Base-by-base conservation (phyloP, 2,113 vertebrate genomes). In the Petaurus breviceps region DNA sequence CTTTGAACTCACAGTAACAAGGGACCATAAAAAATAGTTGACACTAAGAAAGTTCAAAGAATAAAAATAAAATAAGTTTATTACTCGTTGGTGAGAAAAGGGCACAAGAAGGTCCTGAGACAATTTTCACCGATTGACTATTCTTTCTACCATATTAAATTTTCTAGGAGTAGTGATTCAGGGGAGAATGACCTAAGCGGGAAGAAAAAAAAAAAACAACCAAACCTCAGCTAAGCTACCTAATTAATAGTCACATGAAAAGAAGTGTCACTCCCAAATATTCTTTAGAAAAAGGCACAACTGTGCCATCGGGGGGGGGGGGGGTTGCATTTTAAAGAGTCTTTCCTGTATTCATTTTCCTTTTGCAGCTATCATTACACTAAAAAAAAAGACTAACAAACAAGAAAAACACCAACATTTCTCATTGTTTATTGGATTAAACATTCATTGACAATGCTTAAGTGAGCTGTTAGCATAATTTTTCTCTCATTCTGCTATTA, bases 261-360 rank as follows among this genome's bases (percentile, higher is more conserved):
- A 54, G 91, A 95, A 90, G 91, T 47, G 94, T 91, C 26, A 51
- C 91, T n/a, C 50, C 37, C 77, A 96, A 97, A 92, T 91, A 92
- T 84, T 96, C 95, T 96, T 97, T 25, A 96, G 90, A 49, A 95
- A 96, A 96, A 89, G 37, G 9, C 90, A 96, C 14, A 57, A 49
- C 52, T 16, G 10, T 94, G 50, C 94, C 89, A 95, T 95, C 94
- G 92, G 31, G 31, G n/a, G 94, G 96, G 84, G 93, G 92, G 31
- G 31, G n/a, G 94, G 96, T 61, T 94, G 43, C 23, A 55, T 11
- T 92, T 95, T 92, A 8, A 96, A 94, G 52, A 96, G 93, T 95
- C 91, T 94, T 14, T 3, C 37, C 25, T 55, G 23, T 4, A 2
- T 96, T 94, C 91, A 54, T 96, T 14, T 0, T 92, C 25, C 0